phyloP scores from a whole-genome alignment of 2,888 invertebrate genomes.

The Caenorhabditis sinica region DNA sequence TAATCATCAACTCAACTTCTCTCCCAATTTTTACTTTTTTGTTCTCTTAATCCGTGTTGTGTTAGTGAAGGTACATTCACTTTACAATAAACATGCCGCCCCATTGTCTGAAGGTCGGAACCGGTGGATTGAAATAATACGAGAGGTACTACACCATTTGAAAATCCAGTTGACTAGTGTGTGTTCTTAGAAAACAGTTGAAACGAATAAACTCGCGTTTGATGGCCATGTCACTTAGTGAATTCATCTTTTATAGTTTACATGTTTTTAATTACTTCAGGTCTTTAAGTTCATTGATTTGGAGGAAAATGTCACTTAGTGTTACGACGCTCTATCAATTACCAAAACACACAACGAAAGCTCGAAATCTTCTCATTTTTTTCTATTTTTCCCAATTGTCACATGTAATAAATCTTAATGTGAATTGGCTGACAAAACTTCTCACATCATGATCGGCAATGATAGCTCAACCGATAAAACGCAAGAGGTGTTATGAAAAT shows the following conservation, averaged over 20 bases:
- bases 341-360: too few species aligned
- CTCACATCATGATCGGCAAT: conserved; percentile 29
- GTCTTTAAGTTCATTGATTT: too few species aligned
- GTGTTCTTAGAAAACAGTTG: too few species aligned
- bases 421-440: conserved; percentile 35
- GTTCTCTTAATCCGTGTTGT: not conserved
- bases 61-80: not conserved
- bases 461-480: conserved; percentile 47
- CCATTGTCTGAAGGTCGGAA: conserved; percentile 62
- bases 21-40: not conserved
- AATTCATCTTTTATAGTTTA: too few species aligned
- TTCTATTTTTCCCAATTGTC: conserved; percentile 8
- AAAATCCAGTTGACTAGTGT: conserved; percentile 31
- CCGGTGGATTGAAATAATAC: conserved; percentile 4
- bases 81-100: conserved; percentile 23
- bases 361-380: not conserved
- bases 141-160: conserved; percentile 1
- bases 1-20: not conserved
- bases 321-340: too few species aligned
- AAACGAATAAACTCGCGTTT: too few species aligned
- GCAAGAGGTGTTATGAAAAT: conserved; percentile 66
- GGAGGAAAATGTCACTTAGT: too few species aligned
- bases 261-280: too few species aligned
- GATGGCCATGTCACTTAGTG: too few species aligned
- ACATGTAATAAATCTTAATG: conserved; percentile 39